Percentiles rank a stretch among this genome's conserved stretches.
Conservation (phyloP, 2,113 vertebrate species). For the Gymnarchus niloticus region DNA sequence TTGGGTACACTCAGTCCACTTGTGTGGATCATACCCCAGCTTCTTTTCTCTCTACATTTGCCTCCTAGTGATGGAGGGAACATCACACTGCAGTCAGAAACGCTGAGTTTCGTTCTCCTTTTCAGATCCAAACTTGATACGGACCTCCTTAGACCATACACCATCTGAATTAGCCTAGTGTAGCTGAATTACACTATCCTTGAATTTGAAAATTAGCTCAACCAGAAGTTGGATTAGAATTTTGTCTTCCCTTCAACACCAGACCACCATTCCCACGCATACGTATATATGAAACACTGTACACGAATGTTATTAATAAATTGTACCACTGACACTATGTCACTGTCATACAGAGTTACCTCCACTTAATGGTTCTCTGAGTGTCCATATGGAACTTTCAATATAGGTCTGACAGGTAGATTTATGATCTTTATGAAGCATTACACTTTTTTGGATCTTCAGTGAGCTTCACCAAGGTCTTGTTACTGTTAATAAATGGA, state of each 20-base stretch:
- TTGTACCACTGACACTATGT: neutral
- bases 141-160: neutral
- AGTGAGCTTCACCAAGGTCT: neutral
- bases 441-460: neutral
- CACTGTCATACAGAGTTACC: neutral
- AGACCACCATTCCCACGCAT: neutral
- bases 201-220: too few relatives aligned
- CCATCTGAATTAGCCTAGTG: neutral
- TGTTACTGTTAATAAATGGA: neutral
- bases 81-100: too few relatives aligned
- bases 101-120: neutral
- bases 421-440: neutral
- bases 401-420: neutral
- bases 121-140: neutral
- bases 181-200: neutral
- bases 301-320: neutral
- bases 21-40: neutral
- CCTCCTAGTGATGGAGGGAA: neutral
- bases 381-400: neutral
- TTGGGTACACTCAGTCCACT: neutral
- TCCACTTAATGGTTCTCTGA: neutral
- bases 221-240: too few relatives aligned
- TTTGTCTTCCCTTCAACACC: neutral
- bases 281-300: neutral
- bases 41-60: neutral